phyloP scores from a whole-genome alignment of 2,888 invertebrate genomes.

The Rhaphigaster nebulosa region DNA sequence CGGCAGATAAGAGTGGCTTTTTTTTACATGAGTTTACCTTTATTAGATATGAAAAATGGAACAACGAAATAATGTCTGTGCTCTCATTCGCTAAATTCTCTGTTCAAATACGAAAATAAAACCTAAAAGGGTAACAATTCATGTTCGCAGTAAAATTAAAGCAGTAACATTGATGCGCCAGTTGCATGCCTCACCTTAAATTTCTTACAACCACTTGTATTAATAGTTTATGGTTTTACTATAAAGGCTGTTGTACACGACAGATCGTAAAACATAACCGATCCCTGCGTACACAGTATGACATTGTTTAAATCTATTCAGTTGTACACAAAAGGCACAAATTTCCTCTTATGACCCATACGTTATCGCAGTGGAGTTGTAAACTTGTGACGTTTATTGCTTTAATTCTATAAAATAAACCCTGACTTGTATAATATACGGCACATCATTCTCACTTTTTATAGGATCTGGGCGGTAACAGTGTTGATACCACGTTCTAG shows the following conservation, averaged over 20 bases:
- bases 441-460: neutral
- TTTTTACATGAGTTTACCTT: too few relatives aligned
- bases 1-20: too few relatives aligned
- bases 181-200: neutral
- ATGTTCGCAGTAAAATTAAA: neutral
- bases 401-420: constrained; percentile 48
- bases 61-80: too few relatives aligned
- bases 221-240: neutral
- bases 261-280: neutral
- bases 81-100: too few relatives aligned
- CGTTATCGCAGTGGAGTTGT: constrained; percentile 10
- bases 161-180: neutral
- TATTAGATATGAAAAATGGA: too few relatives aligned
- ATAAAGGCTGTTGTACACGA: neutral
- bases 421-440: neutral
- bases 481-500: neutral
- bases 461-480: neutral
- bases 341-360: constrained; percentile 29
- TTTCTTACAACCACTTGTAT: neutral
- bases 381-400: constrained; percentile 9
- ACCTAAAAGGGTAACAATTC: neutral
- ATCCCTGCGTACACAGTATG: neutral
- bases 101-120: neutral
- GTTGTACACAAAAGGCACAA: constrained; percentile 18
- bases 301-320: constrained; percentile 27